Evolutionary conservation across 1,140 invertebrate genomes (phyloP).

Genomic region (Neoseiulus cucumeris): DNA sequence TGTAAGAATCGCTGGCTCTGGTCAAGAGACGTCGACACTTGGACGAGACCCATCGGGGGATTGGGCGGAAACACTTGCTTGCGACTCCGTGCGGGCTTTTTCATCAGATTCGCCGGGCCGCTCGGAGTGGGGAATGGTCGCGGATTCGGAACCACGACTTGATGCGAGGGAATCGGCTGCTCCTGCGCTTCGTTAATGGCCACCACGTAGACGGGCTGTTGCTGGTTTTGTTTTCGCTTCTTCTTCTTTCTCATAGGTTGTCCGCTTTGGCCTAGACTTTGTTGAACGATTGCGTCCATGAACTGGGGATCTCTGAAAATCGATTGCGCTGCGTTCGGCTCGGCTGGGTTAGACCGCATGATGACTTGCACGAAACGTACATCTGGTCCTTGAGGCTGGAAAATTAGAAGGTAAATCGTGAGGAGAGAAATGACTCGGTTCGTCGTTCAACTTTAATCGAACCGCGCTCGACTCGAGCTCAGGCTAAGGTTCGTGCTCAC

Average conservation of each 20-base stretch:
- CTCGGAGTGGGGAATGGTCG: not conserved
- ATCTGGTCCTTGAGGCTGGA: not conserved
- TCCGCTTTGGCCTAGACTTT: not conserved
- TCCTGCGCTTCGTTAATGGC: not conserved
- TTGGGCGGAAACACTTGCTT: conserved; percentile 1
- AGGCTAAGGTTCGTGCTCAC: too few relatives aligned
- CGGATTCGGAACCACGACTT: not conserved
- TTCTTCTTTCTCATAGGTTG: not conserved
- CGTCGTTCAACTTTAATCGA: too few relatives aligned
- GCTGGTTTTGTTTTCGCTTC: not conserved
- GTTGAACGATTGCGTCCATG: not conserved
- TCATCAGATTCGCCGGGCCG: not conserved
- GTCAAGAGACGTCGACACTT: not conserved
- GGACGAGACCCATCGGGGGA: not conserved
- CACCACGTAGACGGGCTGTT: not conserved
- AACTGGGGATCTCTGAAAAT: conserved; percentile 10
- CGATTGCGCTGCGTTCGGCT: conserved; percentile 8
- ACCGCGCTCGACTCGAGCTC: too few relatives aligned
- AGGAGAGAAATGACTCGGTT: too few relatives aligned
- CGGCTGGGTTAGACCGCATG: not conserved
- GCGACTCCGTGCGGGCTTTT: not conserved
- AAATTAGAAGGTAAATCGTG: too few relatives aligned
- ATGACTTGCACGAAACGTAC: not conserved
- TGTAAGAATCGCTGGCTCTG: not conserved
- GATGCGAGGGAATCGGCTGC: not conserved